Conservation (phyloP, 23 tunicate species). For the Styela clava region DNA sequence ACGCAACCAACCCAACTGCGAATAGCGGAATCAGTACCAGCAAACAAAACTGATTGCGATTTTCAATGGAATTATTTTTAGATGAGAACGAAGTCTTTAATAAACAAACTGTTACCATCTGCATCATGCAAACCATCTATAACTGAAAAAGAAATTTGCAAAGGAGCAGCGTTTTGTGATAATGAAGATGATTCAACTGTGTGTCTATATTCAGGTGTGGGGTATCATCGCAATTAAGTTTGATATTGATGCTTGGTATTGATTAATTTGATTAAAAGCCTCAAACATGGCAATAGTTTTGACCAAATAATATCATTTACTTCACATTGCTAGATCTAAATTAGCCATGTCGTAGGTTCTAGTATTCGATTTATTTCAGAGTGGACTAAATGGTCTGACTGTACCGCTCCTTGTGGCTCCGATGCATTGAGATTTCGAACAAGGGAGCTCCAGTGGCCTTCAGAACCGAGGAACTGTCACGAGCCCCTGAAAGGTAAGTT, state of each 20-base stretch:
- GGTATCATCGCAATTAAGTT: no score
- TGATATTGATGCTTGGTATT: no score
- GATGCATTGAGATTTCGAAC: conserved; percentile 29
- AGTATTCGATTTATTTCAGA: no score
- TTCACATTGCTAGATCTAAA: no score
- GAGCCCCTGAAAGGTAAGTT: conserved; percentile 63
- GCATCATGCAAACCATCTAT: conserved; percentile 33
- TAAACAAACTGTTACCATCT: neutral
- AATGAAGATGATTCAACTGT: conserved; percentile 40
- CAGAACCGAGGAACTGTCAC: conserved; percentile 65
- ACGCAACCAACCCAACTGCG: no score
- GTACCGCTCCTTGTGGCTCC: conserved; percentile 58
- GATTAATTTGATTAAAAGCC: no score
- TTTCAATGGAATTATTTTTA: no score
- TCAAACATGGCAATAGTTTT: no score
- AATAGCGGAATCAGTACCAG: no score
- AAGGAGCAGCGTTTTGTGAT: conserved; percentile 42
- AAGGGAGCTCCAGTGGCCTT: conserved; percentile 80
- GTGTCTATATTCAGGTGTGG: conserved; percentile 83
- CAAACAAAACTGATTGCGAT: no score
- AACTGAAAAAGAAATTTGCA: conserved; percentile 84
- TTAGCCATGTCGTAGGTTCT: no score
- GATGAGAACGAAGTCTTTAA: conserved; percentile 53
- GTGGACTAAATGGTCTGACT: conserved; percentile 78
- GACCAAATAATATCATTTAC: no score